A percentile compares a stretch with the other conserved stretches of the same genome.
Evolutionary conservation across 2,797 vertebrate genomes (phyloP).

Genomic region (Valencia hispanica): DNA sequence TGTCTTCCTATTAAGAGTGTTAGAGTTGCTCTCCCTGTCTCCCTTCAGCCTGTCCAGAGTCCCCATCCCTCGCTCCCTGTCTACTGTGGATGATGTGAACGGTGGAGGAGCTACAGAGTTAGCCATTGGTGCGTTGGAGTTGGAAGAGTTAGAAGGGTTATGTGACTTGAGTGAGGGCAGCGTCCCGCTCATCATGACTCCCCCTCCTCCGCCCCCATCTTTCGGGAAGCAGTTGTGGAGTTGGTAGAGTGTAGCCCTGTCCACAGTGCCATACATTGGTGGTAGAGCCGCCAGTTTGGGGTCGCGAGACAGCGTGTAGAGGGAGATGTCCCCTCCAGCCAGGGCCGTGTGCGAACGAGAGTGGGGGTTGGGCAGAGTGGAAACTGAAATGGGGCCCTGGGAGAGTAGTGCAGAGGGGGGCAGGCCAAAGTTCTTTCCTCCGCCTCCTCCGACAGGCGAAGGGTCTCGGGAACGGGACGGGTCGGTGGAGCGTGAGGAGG

Average conservation of each 20-base stretch:
- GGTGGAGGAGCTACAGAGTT: conserved; percentile 84
- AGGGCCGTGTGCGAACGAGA: conserved; percentile 87
- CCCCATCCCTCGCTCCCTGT: conserved; percentile 84
- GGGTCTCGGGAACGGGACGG: conserved; percentile 91
- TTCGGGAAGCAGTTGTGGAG: conserved; percentile 95
- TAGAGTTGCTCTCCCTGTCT: conserved; percentile 88
- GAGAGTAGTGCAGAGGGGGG: conserved; percentile 84
- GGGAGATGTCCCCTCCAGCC: conserved; percentile 88
- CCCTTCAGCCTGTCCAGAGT: conserved; percentile 85
- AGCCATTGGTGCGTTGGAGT: conserved; percentile 80
- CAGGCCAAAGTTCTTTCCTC: conserved; percentile 85
- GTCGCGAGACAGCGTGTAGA: conserved; percentile 85
- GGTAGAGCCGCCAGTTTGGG: conserved; percentile 79
- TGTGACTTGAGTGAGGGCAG: conserved; percentile 86
- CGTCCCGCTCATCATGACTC: conserved; percentile 83
- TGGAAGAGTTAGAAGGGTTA: conserved; percentile 85
- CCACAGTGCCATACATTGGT: conserved; percentile 81
- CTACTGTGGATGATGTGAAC: conserved; percentile 83
- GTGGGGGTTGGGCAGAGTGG: conserved; percentile 88
- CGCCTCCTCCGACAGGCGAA: conserved; percentile 85
- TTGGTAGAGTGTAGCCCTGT: conserved; percentile 88
- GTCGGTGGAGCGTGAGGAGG: conserved; percentile 91
- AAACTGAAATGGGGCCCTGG: conserved; percentile 89
- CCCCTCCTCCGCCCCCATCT: conserved; percentile 79
- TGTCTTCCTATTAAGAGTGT: conserved; percentile 94